Percentiles rank a stretch among this genome's conserved stretches.
Evolutionary conservation across 2,113 vertebrate species (phyloP).

Genomic region (Cynoglossus semilaevis): DNA sequence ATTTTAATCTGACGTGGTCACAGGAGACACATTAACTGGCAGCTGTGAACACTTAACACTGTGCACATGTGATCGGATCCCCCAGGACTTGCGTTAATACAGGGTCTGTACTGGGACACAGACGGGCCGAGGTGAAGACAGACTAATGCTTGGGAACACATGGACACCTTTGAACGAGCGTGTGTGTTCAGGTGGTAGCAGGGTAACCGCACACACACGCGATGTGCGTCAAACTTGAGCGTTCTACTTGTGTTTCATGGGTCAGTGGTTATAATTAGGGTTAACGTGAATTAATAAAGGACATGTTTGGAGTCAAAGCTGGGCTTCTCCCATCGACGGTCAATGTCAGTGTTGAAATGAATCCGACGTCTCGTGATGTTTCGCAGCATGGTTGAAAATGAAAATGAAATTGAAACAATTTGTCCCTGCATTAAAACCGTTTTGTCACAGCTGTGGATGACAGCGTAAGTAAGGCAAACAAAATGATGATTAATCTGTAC

Average conservation of each 20-base stretch:
- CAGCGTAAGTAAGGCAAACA: too few species aligned
- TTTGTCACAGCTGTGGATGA: too few species aligned
- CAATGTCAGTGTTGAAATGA: conserved; percentile 58
- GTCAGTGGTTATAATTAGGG: conserved; percentile 62
- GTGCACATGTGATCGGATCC: too few species aligned
- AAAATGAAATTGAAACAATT: too few species aligned
- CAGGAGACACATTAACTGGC: too few species aligned
- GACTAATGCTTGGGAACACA: conserved; percentile 34
- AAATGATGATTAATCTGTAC: too few species aligned
- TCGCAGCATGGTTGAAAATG: conserved; percentile 15
- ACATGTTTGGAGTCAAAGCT: conserved; percentile 22
- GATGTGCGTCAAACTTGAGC: conserved; percentile 28
- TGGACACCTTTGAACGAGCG: conserved; percentile 38
- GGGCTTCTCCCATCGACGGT: conserved; percentile 28
- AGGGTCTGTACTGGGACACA: not conserved
- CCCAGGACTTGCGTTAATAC: too few species aligned
- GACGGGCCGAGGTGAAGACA: conserved; percentile 52
- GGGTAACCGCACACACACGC: conserved; percentile 39
- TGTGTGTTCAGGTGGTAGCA: not conserved
- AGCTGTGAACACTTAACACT: too few species aligned
- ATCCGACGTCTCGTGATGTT: conserved; percentile 41
- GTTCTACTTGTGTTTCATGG: conserved; percentile 43
- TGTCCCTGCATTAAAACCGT: conserved; percentile 6
- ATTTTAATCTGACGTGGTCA: too few species aligned
- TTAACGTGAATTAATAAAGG: conserved; percentile 69